phyloP scores from a whole-genome alignment of 1,140 invertebrate species.

The Cotesia typhae region DNA sequence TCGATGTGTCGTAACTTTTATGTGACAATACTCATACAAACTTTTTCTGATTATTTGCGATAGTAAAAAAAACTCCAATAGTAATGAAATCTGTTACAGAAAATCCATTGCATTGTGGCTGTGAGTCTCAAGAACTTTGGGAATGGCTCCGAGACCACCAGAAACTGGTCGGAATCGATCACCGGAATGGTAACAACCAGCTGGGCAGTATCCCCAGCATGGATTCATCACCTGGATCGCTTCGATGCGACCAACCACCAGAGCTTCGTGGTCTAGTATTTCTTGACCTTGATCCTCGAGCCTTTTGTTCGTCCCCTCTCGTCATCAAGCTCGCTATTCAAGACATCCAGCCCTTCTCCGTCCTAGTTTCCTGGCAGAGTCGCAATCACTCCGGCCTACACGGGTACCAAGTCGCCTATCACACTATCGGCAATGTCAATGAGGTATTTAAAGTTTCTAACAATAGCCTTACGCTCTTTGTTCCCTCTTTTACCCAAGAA shows the following conservation, averaged over 20 bases:
- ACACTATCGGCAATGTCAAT: conserved; percentile 73
- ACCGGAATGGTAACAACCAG: conserved; percentile 61
- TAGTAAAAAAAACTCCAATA: conserved; percentile 1
- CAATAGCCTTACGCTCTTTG: neutral
- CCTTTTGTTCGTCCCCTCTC: conserved; percentile 83
- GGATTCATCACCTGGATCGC: conserved; percentile 51
- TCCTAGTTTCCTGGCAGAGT: conserved; percentile 88
- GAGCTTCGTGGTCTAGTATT: conserved; percentile 79
- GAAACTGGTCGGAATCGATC: conserved; percentile 70
- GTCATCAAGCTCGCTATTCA: conserved; percentile 84
- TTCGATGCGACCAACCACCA: conserved; percentile 81
- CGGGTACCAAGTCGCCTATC: conserved; percentile 87
- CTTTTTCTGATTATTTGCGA: neutral
- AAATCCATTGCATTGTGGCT: conserved; percentile 84
- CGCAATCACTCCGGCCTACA: conserved; percentile 85
- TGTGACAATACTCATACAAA: neutral
- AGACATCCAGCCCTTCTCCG: conserved; percentile 88
- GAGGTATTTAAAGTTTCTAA: conserved; percentile 56
- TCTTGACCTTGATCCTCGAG: conserved; percentile 78
- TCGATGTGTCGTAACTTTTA: neutral
- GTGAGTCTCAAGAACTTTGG: conserved; percentile 86
- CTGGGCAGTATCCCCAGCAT: conserved; percentile 63
- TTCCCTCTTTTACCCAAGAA: no score
- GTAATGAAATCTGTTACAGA: conserved; percentile 67
- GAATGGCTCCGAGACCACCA: conserved; percentile 88